Conservation (phyloP, 2,888 invertebrate genomes). For the Unio delphinus region DNA sequence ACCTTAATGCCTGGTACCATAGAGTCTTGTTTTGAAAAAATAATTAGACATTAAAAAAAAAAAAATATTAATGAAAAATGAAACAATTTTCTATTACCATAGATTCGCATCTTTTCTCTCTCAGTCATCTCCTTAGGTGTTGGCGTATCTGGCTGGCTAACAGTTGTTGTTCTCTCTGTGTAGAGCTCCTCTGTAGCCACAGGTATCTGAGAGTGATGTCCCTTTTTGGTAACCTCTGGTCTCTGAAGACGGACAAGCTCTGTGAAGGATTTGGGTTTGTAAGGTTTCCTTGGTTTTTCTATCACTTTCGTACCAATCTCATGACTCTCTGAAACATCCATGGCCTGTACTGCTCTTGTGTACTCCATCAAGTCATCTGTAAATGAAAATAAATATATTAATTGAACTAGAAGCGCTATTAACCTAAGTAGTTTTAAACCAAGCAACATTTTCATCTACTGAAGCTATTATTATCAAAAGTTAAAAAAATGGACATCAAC, state of each 20-base stretch:
- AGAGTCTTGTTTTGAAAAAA: too few species aligned
- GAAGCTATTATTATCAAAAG: too few species aligned
- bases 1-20: too few species aligned
- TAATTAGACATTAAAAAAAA: background rate
- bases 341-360: slow-evolving; percentile 40
- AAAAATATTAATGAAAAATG: background rate
- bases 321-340: slow-evolving; percentile 34
- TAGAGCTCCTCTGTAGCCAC: slow-evolving; percentile 10
- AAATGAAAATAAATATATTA: background rate
- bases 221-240: slow-evolving; percentile 61
- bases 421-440: too few species aligned
- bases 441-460: too few species aligned
- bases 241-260: slow-evolving; percentile 63
- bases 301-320: slow-evolving; percentile 19
- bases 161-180: slow-evolving; percentile 5
- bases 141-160: slow-evolving; percentile 22
- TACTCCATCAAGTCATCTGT: slow-evolving; percentile 43
- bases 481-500: too few species aligned
- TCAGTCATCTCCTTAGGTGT: slow-evolving; percentile 32
- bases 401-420: too few species aligned
- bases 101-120: slow-evolving; percentile 50
- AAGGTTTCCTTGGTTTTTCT: slow-evolving; percentile 28
- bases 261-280: slow-evolving; percentile 56
- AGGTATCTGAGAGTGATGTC: background rate
- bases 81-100: slow-evolving; percentile 36